Conservation (phyloP, 2,113 vertebrate genomes). For the Eublepharis macularius region DNA sequence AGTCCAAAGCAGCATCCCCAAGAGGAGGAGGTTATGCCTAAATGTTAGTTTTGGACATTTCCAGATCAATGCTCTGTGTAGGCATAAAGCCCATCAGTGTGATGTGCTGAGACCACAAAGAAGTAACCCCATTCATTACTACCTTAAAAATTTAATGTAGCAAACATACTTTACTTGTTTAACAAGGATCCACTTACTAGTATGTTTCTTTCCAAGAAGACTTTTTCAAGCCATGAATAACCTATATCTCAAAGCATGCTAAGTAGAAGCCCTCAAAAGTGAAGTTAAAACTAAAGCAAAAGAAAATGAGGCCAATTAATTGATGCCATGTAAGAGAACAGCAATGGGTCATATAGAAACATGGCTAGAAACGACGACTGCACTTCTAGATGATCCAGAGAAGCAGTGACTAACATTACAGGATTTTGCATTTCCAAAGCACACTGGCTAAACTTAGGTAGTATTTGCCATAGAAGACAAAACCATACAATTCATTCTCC, state of each 20-base stretch:
- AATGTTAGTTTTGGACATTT: too few species aligned
- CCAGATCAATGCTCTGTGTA: too few species aligned
- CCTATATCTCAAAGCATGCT: background rate
- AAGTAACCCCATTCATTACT: background rate
- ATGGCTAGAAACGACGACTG: background rate
- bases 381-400: background rate
- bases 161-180: background rate
- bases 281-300: background rate
- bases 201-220: background rate
- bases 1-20: too few species aligned
- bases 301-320: background rate
- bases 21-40: too few species aligned
- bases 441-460: background rate
- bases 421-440: background rate
- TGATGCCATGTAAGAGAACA: background rate
- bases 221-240: background rate
- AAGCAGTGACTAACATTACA: background rate
- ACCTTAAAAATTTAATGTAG: background rate
- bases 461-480: background rate
- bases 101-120: too few species aligned
- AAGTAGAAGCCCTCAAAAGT: background rate
- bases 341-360: background rate
- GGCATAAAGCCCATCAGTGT: too few species aligned
- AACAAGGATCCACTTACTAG: background rate
- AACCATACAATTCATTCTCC: background rate